Conservation (phyloP, 1,140 invertebrate species). For the Lanistes nyassanus region DNA sequence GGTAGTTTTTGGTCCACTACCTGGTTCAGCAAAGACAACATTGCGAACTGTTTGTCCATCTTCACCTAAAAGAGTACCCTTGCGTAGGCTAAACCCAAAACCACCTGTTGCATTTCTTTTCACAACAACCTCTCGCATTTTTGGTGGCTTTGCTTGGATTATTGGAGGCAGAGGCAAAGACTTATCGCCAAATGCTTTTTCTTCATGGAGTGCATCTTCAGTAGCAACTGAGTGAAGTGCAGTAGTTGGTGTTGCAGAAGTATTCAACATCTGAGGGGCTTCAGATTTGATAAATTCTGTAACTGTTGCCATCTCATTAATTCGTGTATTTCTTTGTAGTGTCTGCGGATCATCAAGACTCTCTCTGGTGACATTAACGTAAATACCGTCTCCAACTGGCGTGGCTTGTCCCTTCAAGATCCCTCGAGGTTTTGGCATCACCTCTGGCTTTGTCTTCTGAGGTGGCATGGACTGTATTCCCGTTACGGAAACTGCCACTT, state of each 20-base stretch:
- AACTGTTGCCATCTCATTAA: slow-evolving; percentile 46
- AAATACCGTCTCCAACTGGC: neutral
- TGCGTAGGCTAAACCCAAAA: slow-evolving; percentile 93
- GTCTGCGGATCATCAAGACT: slow-evolving; percentile 50
- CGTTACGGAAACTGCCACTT: slow-evolving; percentile 25
- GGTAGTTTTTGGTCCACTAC: slow-evolving; percentile 72
- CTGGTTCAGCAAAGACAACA: slow-evolving; percentile 87
- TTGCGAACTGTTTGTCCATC: slow-evolving; percentile 52
- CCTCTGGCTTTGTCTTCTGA: slow-evolving; percentile 35
- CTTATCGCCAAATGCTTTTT: slow-evolving; percentile 27
- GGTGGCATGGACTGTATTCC: slow-evolving; percentile 27
- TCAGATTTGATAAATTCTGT: slow-evolving; percentile 1
- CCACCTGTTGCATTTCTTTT: slow-evolving; percentile 87
- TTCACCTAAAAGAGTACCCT: slow-evolving; percentile 69
- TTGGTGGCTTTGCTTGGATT: slow-evolving; percentile 78
- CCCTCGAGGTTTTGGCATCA: slow-evolving; percentile 50
- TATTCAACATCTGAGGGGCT: neutral
- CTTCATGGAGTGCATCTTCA: slow-evolving; percentile 18
- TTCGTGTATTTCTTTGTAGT: slow-evolving; percentile 58
- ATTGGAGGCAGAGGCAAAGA: slow-evolving; percentile 83
- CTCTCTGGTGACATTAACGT: neutral
- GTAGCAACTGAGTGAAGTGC: neutral
- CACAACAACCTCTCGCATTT: slow-evolving; percentile 81
- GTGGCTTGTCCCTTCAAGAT: slow-evolving; percentile 52
- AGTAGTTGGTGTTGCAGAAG: neutral